Percentiles rank a stretch among this genome's conserved stretches.
Conservation (phyloP, 2,113 vertebrate genomes). For the Circaetus gallicus region DNA sequence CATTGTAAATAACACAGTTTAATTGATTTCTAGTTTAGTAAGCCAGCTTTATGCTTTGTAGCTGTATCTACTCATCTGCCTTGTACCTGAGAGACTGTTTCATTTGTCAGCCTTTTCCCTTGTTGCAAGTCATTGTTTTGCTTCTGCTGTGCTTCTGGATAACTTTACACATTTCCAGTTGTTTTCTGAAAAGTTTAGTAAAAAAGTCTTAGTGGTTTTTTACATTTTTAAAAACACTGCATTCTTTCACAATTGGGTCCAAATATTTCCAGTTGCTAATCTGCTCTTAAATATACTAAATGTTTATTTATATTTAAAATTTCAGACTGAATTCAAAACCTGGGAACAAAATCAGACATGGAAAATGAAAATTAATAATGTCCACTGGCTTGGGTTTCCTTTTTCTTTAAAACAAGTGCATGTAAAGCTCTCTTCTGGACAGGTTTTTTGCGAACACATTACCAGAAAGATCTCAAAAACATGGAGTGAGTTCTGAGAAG, state of each 20-base stretch:
- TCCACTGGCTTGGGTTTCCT: neutral
- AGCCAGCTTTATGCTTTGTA: neutral
- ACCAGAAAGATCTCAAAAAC: constrained; percentile 28
- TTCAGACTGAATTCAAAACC: neutral
- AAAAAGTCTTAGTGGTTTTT: neutral
- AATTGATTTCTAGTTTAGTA: neutral
- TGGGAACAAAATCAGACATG: neutral
- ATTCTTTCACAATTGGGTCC: neutral
- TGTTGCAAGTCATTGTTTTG: neutral
- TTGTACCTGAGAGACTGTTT: neutral
- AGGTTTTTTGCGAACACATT: neutral
- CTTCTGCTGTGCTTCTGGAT: neutral
- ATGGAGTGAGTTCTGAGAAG: constrained; percentile 20
- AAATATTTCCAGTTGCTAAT: neutral
- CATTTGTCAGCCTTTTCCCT: neutral
- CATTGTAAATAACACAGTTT: neutral
- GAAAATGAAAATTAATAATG: neutral
- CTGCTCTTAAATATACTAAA: neutral
- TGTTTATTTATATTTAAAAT: neutral
- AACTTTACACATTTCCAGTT: neutral
- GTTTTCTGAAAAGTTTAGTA: neutral
- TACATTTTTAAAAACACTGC: neutral
- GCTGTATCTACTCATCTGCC: neutral
- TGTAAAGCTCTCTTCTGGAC: neutral
- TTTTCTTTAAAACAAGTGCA: neutral